These are phyloP conservation scores for Apodemus agrarius DNA, from an alignment of 2,797 vertebrate species.

Conservation along the genomic window DNA sequence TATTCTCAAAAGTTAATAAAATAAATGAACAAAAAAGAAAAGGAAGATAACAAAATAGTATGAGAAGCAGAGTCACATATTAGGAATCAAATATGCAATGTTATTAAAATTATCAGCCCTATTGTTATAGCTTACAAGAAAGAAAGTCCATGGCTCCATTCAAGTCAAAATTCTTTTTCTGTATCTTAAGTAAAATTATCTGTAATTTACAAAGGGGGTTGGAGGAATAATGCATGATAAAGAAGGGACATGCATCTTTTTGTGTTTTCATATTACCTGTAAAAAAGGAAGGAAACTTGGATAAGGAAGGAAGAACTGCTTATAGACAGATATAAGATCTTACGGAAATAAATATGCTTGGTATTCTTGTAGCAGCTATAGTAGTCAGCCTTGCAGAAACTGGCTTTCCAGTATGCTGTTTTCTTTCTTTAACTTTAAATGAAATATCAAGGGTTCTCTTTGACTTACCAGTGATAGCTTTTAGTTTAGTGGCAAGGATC, in stretches of 20 bases:
- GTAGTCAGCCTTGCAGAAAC: not conserved
- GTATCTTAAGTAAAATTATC: not conserved
- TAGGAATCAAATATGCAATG: not conserved
- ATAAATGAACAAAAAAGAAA: not conserved
- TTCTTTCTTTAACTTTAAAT: slow-evolving; percentile 17
- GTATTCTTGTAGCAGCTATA: not conserved
- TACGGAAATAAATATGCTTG: not conserved
- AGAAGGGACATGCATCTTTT: not conserved
- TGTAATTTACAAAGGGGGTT: not conserved
- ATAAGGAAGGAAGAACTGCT: not conserved
- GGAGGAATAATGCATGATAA: not conserved
- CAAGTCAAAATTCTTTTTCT: not conserved
- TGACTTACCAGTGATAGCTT: slow-evolving; percentile 1
- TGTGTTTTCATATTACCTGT: not conserved
- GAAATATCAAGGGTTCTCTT: not conserved
- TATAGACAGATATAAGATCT: not conserved
- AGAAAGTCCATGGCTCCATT: not conserved
- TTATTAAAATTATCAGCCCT: not conserved
- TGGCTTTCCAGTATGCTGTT: not conserved
- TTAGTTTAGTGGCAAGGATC: not conserved
- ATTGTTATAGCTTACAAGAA: not conserved
- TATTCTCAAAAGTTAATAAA: not conserved
- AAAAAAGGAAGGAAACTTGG: not conserved
- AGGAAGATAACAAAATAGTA: not conserved
- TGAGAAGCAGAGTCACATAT: not conserved